A percentile compares a stretch with the other conserved stretches of the same genome.
phyloP scores from a whole-genome alignment of 1,140 invertebrate genomes.

The Drosophila bocki region DNA sequence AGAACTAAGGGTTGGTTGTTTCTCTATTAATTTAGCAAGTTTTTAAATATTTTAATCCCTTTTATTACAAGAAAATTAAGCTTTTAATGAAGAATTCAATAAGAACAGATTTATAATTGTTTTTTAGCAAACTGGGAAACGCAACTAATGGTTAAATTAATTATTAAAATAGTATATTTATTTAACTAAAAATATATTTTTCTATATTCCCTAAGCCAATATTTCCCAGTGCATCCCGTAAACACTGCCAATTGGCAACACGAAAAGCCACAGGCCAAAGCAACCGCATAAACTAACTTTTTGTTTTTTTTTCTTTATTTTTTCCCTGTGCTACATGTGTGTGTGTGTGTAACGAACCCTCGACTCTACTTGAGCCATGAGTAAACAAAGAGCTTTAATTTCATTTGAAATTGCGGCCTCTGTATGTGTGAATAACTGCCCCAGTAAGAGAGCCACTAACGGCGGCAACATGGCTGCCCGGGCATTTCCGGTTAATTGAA shows the following conservation, averaged over 20 bases:
- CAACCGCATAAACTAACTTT: slow-evolving; percentile 75
- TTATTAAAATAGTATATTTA: no score
- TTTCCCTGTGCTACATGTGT: slow-evolving; percentile 11
- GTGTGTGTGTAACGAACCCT: slow-evolving; percentile 31
- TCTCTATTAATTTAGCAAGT: no score
- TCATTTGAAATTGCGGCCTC: slow-evolving; percentile 66
- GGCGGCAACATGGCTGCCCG: slow-evolving; percentile 53
- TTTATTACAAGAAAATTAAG: no score
- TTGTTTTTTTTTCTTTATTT: slow-evolving; percentile 36
- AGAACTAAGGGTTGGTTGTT: no score
- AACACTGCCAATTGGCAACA: slow-evolving; percentile 58
- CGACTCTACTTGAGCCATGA: slow-evolving; percentile 34
- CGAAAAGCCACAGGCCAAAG: slow-evolving; percentile 74
- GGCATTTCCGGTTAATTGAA: slow-evolving; percentile 78
- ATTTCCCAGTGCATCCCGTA: slow-evolving; percentile 54
- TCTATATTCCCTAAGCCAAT: neutral
- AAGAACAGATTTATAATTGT: neutral
- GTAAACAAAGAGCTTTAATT: slow-evolving; percentile 75
- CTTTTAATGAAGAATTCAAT: no score
- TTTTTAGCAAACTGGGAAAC: neutral
- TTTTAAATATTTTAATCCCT: no score
- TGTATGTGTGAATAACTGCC: slow-evolving; percentile 39
- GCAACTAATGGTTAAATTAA: neutral
- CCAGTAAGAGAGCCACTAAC: slow-evolving; percentile 32
- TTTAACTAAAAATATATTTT: neutral